Percentiles rank a stretch among this genome's conserved stretches.
These are phyloP conservation scores for Coleophora deauratella DNA, from an alignment of 2,888 invertebrate species.

Conservation along the genomic window DNA sequence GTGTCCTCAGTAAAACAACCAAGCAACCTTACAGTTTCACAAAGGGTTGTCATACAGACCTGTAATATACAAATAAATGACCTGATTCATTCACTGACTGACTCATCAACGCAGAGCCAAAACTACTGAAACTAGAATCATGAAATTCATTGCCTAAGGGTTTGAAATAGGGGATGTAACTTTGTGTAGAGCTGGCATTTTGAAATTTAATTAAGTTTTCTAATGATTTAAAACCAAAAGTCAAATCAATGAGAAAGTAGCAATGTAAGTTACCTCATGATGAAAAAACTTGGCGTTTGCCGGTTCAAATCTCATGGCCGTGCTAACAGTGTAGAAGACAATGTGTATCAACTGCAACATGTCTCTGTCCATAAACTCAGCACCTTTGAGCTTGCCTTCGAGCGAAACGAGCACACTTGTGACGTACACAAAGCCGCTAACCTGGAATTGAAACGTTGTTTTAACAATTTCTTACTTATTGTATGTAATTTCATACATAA, in stretches of 20 bases:
- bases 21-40: conserved; percentile 91
- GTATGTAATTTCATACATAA: no score
- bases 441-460: conserved; percentile 36
- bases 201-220: no score
- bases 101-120: no score
- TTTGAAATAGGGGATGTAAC: no score
- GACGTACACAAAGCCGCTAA: conserved; percentile 98
- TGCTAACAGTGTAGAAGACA: conserved; percentile 95
- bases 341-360: conserved; percentile 86
- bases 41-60: conserved; percentile 95
- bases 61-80: no score
- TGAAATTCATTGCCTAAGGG: no score
- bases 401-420: conserved; percentile 95
- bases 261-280: conserved; percentile 79
- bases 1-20: conserved; percentile 86
- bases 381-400: conserved; percentile 82
- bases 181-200: no score
- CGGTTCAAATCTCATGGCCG: conserved; percentile 99
- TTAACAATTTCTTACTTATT: no score
- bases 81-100: no score
- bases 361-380: conserved; percentile 68
- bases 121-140: no score
- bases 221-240: no score
- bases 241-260: no score
- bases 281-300: conserved; percentile 99